Evolutionary conservation across 2,888 invertebrate species (phyloP).

Genomic region (Odontomyia ornata): DNA sequence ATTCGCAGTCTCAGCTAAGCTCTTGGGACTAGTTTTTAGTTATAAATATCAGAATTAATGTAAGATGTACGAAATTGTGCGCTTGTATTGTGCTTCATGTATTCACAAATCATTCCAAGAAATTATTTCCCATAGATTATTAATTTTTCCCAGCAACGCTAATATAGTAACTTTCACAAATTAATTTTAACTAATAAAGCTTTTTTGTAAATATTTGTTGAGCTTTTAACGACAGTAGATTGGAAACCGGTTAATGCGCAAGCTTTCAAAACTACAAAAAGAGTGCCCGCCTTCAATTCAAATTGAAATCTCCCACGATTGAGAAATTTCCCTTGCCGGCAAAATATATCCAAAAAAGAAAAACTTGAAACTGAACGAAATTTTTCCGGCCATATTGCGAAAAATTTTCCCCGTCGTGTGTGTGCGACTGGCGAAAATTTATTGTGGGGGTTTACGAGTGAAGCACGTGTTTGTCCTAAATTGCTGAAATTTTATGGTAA

Average conservation of each 20-base stretch:
- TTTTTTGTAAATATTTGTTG: not conserved
- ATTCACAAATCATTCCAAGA: not conserved
- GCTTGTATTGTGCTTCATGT: too few relatives aligned
- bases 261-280: not conserved
- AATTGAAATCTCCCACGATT: constrained; percentile 1
- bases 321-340: constrained; percentile 38
- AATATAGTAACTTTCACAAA: too few relatives aligned
- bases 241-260: not conserved
- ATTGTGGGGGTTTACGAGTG: constrained; percentile 34
- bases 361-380: constrained; percentile 42
- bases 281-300: constrained; percentile 11
- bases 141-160: not conserved
- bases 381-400: constrained; percentile 53
- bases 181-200: not conserved
- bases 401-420: constrained; percentile 52
- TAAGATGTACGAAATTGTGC: too few relatives aligned
- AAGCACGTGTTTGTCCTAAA: constrained; percentile 45
- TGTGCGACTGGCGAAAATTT: constrained; percentile 50
- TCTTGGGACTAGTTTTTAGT: too few relatives aligned
- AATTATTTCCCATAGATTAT: not conserved
- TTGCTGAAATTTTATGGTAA: constrained; percentile 38
- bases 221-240: constrained; percentile 1
- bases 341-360: constrained; percentile 10
- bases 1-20: too few relatives aligned
- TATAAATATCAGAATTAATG: too few relatives aligned